Conservation (phyloP, 2,113 vertebrate species). For the Pavo muticus region DNA sequence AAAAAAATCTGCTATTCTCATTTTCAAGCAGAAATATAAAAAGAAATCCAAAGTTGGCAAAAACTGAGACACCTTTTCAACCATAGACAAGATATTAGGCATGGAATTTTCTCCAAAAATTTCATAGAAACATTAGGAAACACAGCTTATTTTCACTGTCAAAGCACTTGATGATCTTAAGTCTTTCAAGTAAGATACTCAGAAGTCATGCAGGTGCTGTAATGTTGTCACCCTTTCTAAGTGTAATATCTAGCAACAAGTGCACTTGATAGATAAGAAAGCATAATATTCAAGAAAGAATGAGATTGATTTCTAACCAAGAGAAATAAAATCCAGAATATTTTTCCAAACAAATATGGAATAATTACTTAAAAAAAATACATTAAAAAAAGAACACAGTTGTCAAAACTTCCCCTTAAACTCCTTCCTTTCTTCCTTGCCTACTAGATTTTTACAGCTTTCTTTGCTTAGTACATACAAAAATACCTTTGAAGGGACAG, state of each 20-base stretch:
- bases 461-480: background rate
- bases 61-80: background rate
- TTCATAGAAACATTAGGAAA: constrained; percentile 9
- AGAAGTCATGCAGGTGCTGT: background rate
- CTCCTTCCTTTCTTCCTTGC: constrained; percentile 22
- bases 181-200: background rate
- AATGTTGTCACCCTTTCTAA: background rate
- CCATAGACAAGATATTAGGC: background rate
- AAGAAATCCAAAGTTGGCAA: background rate
- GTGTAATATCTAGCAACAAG: background rate
- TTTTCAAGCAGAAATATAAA: background rate
- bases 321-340: background rate
- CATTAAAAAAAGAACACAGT: background rate
- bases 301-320: background rate
- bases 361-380: background rate
- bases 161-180: background rate
- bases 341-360: constrained; percentile 2
- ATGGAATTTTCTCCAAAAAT: background rate
- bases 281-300: background rate
- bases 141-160: background rate
- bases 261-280: background rate
- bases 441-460: constrained; percentile 1
- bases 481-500: constrained; percentile 17
- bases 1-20: background rate
- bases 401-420: constrained; percentile 10